phyloP scores from a whole-genome alignment of 2,888 invertebrate genomes.

The Hypomecis atomaria region DNA sequence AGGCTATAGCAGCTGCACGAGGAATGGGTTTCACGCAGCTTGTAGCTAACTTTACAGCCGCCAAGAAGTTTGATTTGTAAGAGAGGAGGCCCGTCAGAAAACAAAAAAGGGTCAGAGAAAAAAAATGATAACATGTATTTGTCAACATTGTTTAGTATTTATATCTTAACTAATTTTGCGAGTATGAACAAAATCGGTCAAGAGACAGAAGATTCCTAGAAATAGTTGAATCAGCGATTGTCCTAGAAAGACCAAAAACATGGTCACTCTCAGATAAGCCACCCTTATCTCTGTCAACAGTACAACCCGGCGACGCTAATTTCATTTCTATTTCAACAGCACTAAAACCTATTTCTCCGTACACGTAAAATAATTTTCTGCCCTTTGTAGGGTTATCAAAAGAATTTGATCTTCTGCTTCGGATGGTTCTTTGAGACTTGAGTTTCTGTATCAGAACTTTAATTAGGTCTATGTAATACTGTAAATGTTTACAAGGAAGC shows the following conservation, averaged over 20 bases:
- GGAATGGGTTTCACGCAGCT: too few species aligned
- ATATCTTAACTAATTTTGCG: too few species aligned
- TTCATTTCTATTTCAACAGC: conserved; percentile 46
- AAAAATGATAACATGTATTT: too few species aligned
- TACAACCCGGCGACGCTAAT: conserved; percentile 37
- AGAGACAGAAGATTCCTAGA: too few species aligned
- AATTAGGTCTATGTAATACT: background rate
- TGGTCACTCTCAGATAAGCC: conserved; percentile 26
- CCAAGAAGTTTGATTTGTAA: too few species aligned
- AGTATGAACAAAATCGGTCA: too few species aligned
- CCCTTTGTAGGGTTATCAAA: conserved; percentile 57
- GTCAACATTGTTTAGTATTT: too few species aligned
- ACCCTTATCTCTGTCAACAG: conserved; percentile 46
- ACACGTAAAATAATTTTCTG: conserved; percentile 50
- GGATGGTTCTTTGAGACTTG: conserved; percentile 43
- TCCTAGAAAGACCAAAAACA: background rate
- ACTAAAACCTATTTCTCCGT: conserved; percentile 45
- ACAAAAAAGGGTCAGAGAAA: too few species aligned
- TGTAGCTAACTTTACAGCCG: too few species aligned
- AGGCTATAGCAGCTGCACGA: too few species aligned
- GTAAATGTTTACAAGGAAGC: too few species aligned
- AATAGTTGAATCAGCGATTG: background rate
- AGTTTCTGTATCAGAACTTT: conserved; percentile 14
- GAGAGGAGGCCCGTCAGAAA: too few species aligned
- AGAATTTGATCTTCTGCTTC: conserved; percentile 57